Conservation (phyloP, 1,140 invertebrate species). For the Papilio helenus region DNA sequence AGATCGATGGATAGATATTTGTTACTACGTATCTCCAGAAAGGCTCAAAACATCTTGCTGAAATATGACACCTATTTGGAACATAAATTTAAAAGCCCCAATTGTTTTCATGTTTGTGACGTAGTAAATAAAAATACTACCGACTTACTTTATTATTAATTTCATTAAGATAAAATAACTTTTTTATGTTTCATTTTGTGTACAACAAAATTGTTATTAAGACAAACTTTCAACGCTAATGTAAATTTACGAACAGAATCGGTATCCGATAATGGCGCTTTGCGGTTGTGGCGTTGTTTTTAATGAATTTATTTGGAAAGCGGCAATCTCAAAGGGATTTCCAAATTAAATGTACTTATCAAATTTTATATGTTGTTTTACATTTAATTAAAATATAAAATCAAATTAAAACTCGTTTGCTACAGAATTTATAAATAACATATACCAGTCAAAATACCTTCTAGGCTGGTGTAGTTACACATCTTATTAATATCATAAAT, state of each 20-base stretch:
- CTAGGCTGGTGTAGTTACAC: too few relatives aligned
- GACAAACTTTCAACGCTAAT: background rate
- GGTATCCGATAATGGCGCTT: conserved; percentile 17
- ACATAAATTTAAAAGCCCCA: too few relatives aligned
- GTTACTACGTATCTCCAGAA: too few relatives aligned
- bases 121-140: too few relatives aligned
- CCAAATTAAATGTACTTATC: conserved; percentile 2
- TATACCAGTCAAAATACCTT: too few relatives aligned
- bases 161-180: background rate
- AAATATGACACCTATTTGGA: too few relatives aligned
- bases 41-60: too few relatives aligned
- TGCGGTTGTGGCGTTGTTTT: conserved; percentile 18
- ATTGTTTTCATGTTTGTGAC: too few relatives aligned
- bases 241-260: conserved; percentile 12
- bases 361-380: conserved; percentile 10
- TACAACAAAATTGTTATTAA: conserved; percentile 12
- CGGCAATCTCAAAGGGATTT: conserved; percentile 8
- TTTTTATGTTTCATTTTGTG: background rate
- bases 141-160: too few relatives aligned
- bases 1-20: too few relatives aligned
- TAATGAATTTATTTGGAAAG: conserved; percentile 15
- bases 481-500: too few relatives aligned
- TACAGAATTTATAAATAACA: background rate
- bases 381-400: conserved; percentile 5
- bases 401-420: background rate